Evolutionary conservation across 1,140 invertebrate genomes (phyloP), one percentile per base, ranked within the genome.

Genomic region (Whitmania pigra): DNA sequence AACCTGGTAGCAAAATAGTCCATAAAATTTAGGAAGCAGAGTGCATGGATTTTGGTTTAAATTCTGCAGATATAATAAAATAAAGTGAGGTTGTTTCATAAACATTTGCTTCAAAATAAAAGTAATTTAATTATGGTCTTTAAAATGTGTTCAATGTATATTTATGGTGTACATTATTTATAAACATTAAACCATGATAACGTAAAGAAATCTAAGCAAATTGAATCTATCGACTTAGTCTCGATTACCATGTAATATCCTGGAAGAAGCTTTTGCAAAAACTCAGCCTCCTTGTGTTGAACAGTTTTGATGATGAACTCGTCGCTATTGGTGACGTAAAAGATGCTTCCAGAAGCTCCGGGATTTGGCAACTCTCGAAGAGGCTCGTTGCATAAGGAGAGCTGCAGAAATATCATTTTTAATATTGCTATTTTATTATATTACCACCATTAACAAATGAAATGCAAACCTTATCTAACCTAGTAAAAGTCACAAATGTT

Each of bases 241-340:
- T 66, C n/a, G 13, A n/a, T 60, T 60, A 89, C 88, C 78, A 93
- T 89, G 77, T 92, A 92, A 85, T 92, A 97, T 80, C 91, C 96
- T 78, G 96, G 94, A 79, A 99, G 86, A 76, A 99, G 86, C 84
- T 96, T 99, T 84, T 97, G 93, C 78, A 99, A 87, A 85, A 99
- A 99, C 85, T 98, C 94, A 54, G 95, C 95, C 85, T 99, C 97
- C 84, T 98, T 98, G 82, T 98, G 94, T 84, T 96, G 92, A 70
- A 99, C 93, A 77, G 97, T 99, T 87, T 99, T 99, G 76, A 99
- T 94, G 80, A 99, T 99, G 83, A 99, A 99, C 84, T 99, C 94
- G 85, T 99, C 96, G 84, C 99, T 96, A 76, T 89, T 88, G 29
- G 95, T 98, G 77, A 98, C 87, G 85, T 99, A 99, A 87, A 99